Base-by-base conservation (phyloP, 2,888 invertebrate genomes). In the Stegana nigrithorax region DNA sequence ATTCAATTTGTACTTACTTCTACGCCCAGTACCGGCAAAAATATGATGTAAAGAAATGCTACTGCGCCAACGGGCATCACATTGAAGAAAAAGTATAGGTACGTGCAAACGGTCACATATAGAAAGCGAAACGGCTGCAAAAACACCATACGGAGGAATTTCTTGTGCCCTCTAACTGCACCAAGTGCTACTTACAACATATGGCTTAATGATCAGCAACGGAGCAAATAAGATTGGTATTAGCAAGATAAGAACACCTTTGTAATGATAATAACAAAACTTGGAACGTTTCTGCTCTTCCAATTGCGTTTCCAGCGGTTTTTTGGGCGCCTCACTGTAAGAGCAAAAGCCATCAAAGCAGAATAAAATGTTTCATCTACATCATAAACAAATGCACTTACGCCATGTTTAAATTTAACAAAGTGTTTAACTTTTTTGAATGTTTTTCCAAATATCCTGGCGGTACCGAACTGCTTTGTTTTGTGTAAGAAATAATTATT, bases 191-290 rank as follows among this genome's bases (percentile, higher is more conserved):
- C 66, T 65, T 62, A 75, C 75, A 42, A 61, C 0, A 0, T 63
- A 3, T 2, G 67, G 61, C 0, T 21, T 5, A 1, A 62, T 64
- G 0, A 68, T 4, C 4, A 73, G 39, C 29, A 75, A 53, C 0
- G 72, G 76, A 1, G 17, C 23, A 4, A 63, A 64, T 5, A 68
- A 0, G 0, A 78, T 0, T 0, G 75, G 75, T 42, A 78, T 60
- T 0, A 70, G 1, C 1, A 72, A 0, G 0, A 76, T 14, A 1
- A 78, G 55, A 1, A 65, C 17, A 1, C 75, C 75, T 42, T 78
- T 75, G 17, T 72, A 75, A 47, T 75, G 75, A 29, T 53, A 76
- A 36, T 66, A 65, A 4, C 47, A 78, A 39, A 76, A 78, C 6
- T 21, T 8, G 14, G 44, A 63, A 1, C 75, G 71, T 0, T 72